Base-by-base conservation (phyloP, 2,888 invertebrate genomes). In the Parapristionchus giblindavisi region DNA sequence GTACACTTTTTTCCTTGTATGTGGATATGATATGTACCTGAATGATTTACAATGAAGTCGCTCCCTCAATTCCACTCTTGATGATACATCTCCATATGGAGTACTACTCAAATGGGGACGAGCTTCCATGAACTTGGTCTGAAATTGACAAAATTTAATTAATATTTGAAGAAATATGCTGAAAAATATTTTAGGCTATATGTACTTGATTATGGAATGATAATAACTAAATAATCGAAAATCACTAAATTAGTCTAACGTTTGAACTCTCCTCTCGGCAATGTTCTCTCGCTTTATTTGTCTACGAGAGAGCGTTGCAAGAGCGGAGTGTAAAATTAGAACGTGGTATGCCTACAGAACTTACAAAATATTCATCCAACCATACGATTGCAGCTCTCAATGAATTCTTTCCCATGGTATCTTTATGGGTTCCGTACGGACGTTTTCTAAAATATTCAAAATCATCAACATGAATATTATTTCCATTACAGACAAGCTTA, bases 301-400 rank as follows among this genome's bases (percentile, higher is more conserved):
- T n/a, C n/a, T n/a, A n/a, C n/a, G n/a, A n/a, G n/a, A n/a, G n/a
- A n/a, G n/a, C n/a, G n/a, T n/a, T n/a, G n/a, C n/a, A n/a, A n/a
- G n/a, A n/a, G n/a, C n/a, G n/a, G n/a, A n/a, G n/a, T n/a, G n/a
- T n/a, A n/a, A n/a, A 17, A 51, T n/a, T 21, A 40, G n/a, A 17
- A 17, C 32, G 38, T 48, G n/a, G n/a, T n/a, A n/a, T n/a, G n/a
- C n/a, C n/a, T n/a, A n/a, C n/a, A n/a, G n/a, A 21, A 66, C 78
- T 52, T 82, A 93, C 93, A 88, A 93, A 93, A 88, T 93, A 98
- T 61, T 95, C 93, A 88, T 98, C 98, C 93, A 99, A 92, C 98
- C 98, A 99, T 0, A 98, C 97, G 84, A 93, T 91, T 0, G 96
- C 98, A 81, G 96, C 92, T 4, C 98, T 91, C 84, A 97, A 91